These are phyloP conservation scores for Masnerella sp. DNA, from an alignment of 2,888 invertebrate genomes.

Conservation along the genomic window DNA sequence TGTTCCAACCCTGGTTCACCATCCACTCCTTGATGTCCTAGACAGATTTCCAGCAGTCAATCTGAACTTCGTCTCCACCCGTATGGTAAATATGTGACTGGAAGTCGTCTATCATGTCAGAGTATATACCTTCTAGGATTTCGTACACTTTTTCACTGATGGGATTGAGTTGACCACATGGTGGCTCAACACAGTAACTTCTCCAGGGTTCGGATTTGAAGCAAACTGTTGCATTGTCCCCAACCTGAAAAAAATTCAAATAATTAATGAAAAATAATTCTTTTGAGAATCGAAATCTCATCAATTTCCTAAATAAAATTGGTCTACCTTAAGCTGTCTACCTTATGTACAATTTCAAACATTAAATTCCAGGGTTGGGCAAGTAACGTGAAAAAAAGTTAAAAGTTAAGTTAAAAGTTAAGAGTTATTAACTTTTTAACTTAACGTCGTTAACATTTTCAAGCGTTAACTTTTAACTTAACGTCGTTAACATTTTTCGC, in stretches of 20 bases:
- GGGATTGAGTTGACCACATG: constrained; percentile 91
- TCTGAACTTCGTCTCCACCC: constrained; percentile 90
- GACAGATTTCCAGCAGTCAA: constrained; percentile 88
- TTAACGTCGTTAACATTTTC: no score
- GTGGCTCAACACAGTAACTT: constrained; percentile 87
- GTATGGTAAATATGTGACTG: constrained; percentile 90
- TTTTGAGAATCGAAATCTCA: no score
- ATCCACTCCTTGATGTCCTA: constrained; percentile 84
- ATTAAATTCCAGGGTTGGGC: no score
- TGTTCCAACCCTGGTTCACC: constrained; percentile 82
- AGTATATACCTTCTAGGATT: constrained; percentile 84
- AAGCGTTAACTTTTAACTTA: no score
- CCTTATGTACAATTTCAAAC: no score
- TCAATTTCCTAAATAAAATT: no score
- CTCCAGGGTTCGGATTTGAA: constrained; percentile 85
- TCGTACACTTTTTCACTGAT: constrained; percentile 84
- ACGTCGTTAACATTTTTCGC: no score
- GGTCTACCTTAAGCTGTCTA: no score
- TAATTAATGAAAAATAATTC: no score
- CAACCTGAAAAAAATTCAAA: constrained; percentile 65
- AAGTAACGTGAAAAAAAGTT: no score
- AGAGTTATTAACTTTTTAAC: no score
- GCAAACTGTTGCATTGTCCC: constrained; percentile 72
- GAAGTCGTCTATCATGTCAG: constrained; percentile 86
- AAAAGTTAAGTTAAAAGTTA: no score